These are phyloP conservation scores for Diorhabda sublineata DNA, from an alignment of 1,140 invertebrate genomes.

Conservation along the genomic window DNA sequence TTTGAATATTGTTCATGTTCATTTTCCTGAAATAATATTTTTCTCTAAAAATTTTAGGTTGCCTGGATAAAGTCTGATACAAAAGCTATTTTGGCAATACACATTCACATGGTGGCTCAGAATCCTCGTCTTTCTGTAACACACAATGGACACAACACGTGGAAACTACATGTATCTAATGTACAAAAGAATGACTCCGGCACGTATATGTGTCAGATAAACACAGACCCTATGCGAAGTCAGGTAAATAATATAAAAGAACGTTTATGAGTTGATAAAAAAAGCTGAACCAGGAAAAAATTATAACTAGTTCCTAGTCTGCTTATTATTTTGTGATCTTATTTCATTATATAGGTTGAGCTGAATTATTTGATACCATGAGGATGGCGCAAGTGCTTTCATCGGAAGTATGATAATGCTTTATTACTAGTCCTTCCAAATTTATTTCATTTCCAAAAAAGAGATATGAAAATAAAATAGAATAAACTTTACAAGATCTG, in stretches of 20 bases:
- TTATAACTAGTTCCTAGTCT: too few relatives aligned
- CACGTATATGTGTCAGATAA: slow-evolving; percentile 89
- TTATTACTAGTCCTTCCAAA: too few relatives aligned
- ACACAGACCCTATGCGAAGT: slow-evolving; percentile 85
- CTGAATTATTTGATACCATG: too few relatives aligned
- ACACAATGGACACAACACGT: slow-evolving; percentile 87
- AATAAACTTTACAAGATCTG: too few relatives aligned
- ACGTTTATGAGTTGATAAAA: slow-evolving; percentile 3
- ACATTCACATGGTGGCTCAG: slow-evolving; percentile 83
- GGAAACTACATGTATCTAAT: slow-evolving; percentile 83
- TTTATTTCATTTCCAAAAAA: too few relatives aligned
- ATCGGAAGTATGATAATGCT: too few relatives aligned
- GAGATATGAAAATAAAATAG: too few relatives aligned
- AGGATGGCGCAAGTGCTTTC: too few relatives aligned
- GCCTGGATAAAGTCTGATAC: slow-evolving; percentile 90
- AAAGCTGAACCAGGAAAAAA: too few relatives aligned
- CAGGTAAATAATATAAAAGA: slow-evolving; percentile 56
- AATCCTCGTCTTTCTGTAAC: slow-evolving; percentile 80
- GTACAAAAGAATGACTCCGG: slow-evolving; percentile 85
- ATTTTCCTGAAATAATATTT: slow-evolving; percentile 5
- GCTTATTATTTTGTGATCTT: too few relatives aligned
- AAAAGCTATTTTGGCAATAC: slow-evolving; percentile 83
- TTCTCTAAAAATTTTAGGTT: slow-evolving; percentile 57
- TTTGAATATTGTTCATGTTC: not conserved
- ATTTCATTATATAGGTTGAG: too few relatives aligned